phyloP scores from a whole-genome alignment of 53 echinoderm and acorn worm genomes.

The Echinarachnius parma region DNA sequence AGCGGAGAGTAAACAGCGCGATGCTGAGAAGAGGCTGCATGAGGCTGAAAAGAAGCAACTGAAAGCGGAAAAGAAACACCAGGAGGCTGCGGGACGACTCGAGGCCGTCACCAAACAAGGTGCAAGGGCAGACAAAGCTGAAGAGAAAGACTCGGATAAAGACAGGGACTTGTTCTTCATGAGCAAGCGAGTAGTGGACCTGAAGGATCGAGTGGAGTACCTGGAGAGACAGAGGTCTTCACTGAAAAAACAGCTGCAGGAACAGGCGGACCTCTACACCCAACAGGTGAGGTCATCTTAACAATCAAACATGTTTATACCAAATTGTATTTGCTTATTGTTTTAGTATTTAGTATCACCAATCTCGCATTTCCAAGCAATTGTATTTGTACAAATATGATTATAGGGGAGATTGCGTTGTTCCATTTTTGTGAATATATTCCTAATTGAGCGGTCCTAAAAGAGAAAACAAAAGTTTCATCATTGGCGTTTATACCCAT shows the following conservation, averaged over 20 bases:
- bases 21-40: background rate
- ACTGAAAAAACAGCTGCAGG: conserved; percentile 10
- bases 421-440: background rate
- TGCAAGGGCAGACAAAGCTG: too few relatives aligned
- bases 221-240: background rate
- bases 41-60: background rate
- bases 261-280: conserved; percentile 32
- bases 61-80: background rate
- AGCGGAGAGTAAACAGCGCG: background rate
- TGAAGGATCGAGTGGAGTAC: conserved; percentile 9
- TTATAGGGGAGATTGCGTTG: background rate
- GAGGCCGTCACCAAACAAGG: too few relatives aligned
- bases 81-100: background rate
- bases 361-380: background rate
- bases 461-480: too few relatives aligned
- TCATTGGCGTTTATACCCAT: too few relatives aligned
- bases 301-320: background rate
- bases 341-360: background rate
- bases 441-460: too few relatives aligned
- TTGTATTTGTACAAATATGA: background rate
- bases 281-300: conserved; percentile 21
- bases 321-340: background rate
- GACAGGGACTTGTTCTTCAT: conserved; percentile 38
- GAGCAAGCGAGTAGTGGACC: conserved; percentile 41
- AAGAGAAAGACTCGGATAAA: conserved; percentile 8